Base-by-base conservation (phyloP, 1,140 invertebrate species). In the Diorhabda carinulata region DNA sequence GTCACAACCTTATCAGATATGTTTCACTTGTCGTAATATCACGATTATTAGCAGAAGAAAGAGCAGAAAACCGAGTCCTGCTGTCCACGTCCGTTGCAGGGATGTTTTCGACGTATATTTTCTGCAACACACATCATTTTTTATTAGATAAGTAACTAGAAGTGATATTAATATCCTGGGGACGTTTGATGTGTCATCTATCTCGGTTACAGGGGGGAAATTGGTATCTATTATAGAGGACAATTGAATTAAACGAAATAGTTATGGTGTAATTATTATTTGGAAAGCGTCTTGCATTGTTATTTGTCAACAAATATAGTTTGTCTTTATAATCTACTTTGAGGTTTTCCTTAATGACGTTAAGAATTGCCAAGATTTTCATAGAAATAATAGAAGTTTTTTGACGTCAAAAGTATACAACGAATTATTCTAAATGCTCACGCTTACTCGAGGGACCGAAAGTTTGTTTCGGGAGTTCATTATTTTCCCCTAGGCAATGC, bases 1-100 rank as follows among this genome's bases (percentile, higher is more conserved):
- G 63, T 64, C 42, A 44, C 57, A 43, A 8, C 43, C 69, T 70
- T 70, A 70, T 70, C 69, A 56, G 69, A 70, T 70, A 65, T 70
- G 69, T 70, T 70, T 66, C 62, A 70, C 69, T 70, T 70, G 69
- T 70, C 69, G 69, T 65, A 70, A 70, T 70, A 70, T 67, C 64
- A 56, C 45, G 61, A 60, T 70, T 67, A 70, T 70, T 70, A 70
- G 65, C 60, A 62, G 61, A 43, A 62, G 61, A 41, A 62, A 43
- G 43, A 60, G 61, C 43, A 62, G 43, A 8, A 62, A 62, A 62
- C 41, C 43, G 43, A 62, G 44, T 62, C 41, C 47, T 52, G 47
- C 3, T 52, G 47, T 52, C 47, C 47, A 52, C n/a, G 41, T 44
- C 61, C 41, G 61, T 62, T 62, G 61, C 61, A 62, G 43, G 43